Base-by-base conservation (phyloP, 2,797 vertebrate species). In the Mionectes olivaceus region DNA sequence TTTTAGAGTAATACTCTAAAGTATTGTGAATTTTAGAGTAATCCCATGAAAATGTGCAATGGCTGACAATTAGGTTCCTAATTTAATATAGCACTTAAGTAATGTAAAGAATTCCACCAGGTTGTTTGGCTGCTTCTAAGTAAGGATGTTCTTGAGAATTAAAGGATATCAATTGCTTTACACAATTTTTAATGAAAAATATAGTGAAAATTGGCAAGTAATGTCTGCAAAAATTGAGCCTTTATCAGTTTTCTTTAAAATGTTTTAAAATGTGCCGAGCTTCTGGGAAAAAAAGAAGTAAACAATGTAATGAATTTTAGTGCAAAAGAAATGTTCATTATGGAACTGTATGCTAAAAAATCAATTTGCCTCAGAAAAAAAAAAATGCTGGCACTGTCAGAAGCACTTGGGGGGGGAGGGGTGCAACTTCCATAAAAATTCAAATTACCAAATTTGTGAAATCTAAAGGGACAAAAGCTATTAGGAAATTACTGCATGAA, bases 391-490 rank as follows among this genome's bases (percentile, higher is more conserved):
- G 33, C 50, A 73, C 17, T 44, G 19, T 28, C 79, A 74, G 24
- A 14, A 79, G 83, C 41, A 56, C 43, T 83, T 41, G 23, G 44
- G 19, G 19, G 30, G 47, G 44, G 19, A 18, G 30, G 47, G 37
- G 4, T 10, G 59, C 22, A 43, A 6, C 8, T 60, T 70, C 22
- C 55, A 80, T 78, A 83, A 95, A 85, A 89, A 33, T 43, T 89
- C 32, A 79, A 65, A 78, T 91, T 67, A 86, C 14, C 15, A 59
- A 82, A 86, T 83, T 46, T 61, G 25, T 9, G 0, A 91, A 88
- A 84, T 70, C 70, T 84, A 59, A 70, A 69, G 63, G 70, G 65
- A 92, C 59, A 76, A 27, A 88, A 87, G 57, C 79, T 92, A 84
- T 47, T 86, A 89, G 41, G 32, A 61, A 88, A 93, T 70, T 70